phyloP scores from a whole-genome alignment of 2,797 vertebrate genomes.

The Myotis pilosus region DNA sequence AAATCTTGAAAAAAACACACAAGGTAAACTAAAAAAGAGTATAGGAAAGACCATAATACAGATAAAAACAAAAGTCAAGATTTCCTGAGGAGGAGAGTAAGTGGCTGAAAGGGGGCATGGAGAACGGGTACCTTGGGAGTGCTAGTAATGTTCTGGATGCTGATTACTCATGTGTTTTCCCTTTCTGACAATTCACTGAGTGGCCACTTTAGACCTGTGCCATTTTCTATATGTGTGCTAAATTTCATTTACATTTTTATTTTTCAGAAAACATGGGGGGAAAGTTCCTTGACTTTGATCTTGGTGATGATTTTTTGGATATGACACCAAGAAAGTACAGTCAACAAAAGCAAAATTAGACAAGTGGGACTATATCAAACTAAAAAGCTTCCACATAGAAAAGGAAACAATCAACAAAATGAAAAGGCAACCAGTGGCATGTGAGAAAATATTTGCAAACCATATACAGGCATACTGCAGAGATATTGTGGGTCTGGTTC shows the following conservation, averaged over 20 bases:
- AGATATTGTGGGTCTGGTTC: not conserved
- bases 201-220: not conserved
- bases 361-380: not conserved
- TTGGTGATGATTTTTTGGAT: not conserved
- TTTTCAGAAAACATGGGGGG: not conserved
- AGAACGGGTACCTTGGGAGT: not conserved
- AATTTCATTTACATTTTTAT: not conserved
- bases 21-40: not conserved
- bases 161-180: not conserved
- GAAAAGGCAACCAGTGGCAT: not conserved
- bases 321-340: not conserved
- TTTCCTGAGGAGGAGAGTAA: not conserved
- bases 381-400: not conserved
- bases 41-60: not conserved
- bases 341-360: not conserved
- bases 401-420: not conserved
- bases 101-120: not conserved
- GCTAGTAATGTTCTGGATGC: not conserved
- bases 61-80: not conserved
- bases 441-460: not conserved
- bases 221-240: not conserved
- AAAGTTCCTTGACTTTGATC: not conserved
- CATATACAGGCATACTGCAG: not conserved
- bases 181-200: not conserved
- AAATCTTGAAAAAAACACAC: not conserved